Conservation (phyloP, 2,797 vertebrate genomes). For the Sandelia bainsii region DNA sequence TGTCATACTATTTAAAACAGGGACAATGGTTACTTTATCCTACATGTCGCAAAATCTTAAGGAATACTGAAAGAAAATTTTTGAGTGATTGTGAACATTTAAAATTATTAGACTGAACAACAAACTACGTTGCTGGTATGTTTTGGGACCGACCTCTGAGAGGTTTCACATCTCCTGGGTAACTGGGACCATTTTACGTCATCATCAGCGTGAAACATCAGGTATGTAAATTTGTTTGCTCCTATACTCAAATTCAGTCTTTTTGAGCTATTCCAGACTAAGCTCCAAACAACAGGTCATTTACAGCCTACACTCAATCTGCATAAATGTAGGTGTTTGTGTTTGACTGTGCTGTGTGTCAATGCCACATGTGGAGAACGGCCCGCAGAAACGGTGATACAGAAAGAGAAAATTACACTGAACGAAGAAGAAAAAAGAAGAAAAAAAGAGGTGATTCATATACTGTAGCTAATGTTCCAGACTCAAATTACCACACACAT, state of each 20-base stretch:
- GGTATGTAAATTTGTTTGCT: conserved; percentile 18
- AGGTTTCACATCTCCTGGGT: not conserved
- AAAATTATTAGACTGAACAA: not conserved
- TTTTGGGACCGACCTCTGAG: not conserved
- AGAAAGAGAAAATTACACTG: not conserved
- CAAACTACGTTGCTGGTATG: not conserved
- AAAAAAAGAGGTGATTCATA: conserved; percentile 12
- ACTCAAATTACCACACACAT: not conserved
- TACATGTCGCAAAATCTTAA: not conserved
- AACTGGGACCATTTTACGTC: conserved; percentile 2
- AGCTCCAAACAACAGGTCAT: conserved; percentile 22
- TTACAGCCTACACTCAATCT: conserved; percentile 29
- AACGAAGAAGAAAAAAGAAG: not conserved
- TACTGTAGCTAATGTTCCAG: not conserved
- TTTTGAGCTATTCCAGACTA: conserved; percentile 11
- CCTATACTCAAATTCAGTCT: not conserved
- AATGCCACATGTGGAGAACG: not conserved
- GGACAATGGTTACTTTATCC: not conserved
- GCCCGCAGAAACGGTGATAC: not conserved
- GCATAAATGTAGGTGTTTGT: conserved; percentile 16
- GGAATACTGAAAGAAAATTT: not conserved
- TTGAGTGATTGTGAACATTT: not conserved
- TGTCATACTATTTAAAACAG: not conserved
- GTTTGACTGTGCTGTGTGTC: not conserved
- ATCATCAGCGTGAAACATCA: conserved; percentile 21